Evolutionary conservation across 1,140 invertebrate species (phyloP).

Genomic region (Reticulitermes speratus): DNA sequence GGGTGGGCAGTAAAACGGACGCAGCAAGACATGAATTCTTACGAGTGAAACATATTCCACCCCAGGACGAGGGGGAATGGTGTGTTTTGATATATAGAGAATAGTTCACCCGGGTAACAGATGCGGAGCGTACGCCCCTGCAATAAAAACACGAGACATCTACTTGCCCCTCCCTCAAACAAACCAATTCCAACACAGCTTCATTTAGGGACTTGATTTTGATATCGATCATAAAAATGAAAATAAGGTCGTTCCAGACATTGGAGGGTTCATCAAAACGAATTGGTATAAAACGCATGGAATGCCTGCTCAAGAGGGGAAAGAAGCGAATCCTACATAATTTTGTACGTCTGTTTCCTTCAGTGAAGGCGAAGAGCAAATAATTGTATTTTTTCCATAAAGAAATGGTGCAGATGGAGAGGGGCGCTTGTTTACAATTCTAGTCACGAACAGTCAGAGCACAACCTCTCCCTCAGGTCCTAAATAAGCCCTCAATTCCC

Average conservation of each 20-base stretch:
- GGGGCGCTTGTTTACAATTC: background rate
- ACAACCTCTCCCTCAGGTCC: too few species aligned
- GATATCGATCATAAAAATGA: conserved; percentile 16
- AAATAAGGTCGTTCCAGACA: conserved; percentile 6
- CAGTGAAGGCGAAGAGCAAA: background rate
- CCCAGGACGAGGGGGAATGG: background rate
- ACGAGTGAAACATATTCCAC: background rate
- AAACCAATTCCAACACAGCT: background rate
- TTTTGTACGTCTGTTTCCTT: background rate
- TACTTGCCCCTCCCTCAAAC: background rate
- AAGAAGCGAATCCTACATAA: background rate
- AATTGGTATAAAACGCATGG: background rate
- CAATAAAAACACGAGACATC: background rate
- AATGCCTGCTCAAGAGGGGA: background rate
- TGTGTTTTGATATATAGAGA: conserved; percentile 8
- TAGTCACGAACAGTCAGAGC: background rate
- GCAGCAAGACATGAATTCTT: conserved; percentile 9
- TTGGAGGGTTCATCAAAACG: conserved; percentile 10
- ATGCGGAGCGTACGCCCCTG: background rate
- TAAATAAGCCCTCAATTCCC: too few species aligned
- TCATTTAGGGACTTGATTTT: conserved; percentile 4
- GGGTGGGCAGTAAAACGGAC: background rate
- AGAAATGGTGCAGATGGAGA: background rate
- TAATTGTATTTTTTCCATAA: conserved; percentile 2
- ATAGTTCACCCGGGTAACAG: conserved; percentile 10